These are phyloP conservation scores for Corbicula japonica DNA, from an alignment of 2,888 invertebrate genomes.

Conservation along the genomic window DNA sequence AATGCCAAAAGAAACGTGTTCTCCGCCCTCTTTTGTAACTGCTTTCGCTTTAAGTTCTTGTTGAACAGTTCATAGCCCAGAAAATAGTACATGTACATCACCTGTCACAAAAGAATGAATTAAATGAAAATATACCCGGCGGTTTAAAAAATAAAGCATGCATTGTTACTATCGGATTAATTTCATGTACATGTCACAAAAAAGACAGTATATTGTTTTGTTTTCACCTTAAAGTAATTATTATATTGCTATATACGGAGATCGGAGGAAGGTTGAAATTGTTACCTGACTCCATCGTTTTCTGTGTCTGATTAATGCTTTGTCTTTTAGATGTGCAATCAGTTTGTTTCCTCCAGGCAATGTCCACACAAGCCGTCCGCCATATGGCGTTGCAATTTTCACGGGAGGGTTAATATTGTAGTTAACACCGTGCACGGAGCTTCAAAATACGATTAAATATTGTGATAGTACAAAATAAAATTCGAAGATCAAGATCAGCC, in stretches of 20 bases:
- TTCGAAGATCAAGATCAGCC: too few species aligned
- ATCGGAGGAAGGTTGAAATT: neutral
- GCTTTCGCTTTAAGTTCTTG: constrained; percentile 14
- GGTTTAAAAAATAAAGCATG: too few species aligned
- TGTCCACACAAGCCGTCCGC: constrained; percentile 94
- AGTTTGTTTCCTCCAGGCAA: constrained; percentile 94
- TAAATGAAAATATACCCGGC: neutral
- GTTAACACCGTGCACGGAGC: constrained; percentile 67
- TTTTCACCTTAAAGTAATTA: too few species aligned
- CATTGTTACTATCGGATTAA: too few species aligned
- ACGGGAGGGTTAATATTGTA: constrained; percentile 68
- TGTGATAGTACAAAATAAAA: too few species aligned
- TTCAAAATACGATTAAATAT: too few species aligned
- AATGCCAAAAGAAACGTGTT: constrained; percentile 97
- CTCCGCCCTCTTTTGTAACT: constrained; percentile 92
- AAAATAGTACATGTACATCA: constrained; percentile 99
- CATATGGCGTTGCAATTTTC: constrained; percentile 94
- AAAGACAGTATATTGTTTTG: too few species aligned
- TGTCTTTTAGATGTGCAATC: constrained; percentile 95
- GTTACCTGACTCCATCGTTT: constrained; percentile 96
- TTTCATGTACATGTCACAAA: too few species aligned
- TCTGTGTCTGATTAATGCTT: constrained; percentile 94
- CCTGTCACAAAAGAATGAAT: constrained; percentile 88
- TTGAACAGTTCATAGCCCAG: constrained; percentile 96
- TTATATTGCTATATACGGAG: too few species aligned